These are phyloP conservation scores for Nettapus auritus DNA, from an alignment of 2,113 vertebrate species.

Conservation along the genomic window DNA sequence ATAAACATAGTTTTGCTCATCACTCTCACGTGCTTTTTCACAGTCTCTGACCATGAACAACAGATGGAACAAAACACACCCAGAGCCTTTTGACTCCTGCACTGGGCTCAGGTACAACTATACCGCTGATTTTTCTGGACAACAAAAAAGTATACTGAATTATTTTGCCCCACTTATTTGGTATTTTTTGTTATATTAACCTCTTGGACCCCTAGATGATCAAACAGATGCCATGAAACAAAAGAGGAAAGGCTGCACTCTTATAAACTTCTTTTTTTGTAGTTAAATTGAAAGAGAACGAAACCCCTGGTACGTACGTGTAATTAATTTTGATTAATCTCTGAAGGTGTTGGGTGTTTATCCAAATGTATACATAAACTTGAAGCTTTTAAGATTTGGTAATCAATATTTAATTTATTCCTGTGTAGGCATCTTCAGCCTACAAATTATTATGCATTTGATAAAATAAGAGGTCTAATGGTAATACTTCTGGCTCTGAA, in stretches of 20 bases:
- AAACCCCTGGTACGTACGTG: neutral
- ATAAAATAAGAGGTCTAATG: conserved; percentile 10
- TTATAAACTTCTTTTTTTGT: neutral
- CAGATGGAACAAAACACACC: neutral
- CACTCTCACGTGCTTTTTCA: neutral
- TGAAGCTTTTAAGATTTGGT: conserved; percentile 21
- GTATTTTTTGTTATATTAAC: neutral
- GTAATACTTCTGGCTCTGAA: neutral
- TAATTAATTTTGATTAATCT: neutral
- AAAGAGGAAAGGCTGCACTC: neutral
- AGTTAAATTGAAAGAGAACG: neutral
- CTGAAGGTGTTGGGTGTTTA: neutral
- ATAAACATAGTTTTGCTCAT: neutral
- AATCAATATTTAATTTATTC: conserved; percentile 42
- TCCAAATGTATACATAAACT: neutral
- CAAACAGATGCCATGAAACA: neutral
- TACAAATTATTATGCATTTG: neutral
- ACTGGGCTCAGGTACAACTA: neutral
- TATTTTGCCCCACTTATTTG: neutral
- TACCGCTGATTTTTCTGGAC: neutral
- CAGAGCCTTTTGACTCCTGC: neutral
- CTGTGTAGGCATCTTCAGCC: neutral
- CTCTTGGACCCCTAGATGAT: fast-evolving
- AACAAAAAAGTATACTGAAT: neutral
- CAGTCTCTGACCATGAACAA: neutral